Evolutionary conservation across 2,888 invertebrate species (phyloP).

Genomic region (Caenorhabditis uteleia): DNA sequence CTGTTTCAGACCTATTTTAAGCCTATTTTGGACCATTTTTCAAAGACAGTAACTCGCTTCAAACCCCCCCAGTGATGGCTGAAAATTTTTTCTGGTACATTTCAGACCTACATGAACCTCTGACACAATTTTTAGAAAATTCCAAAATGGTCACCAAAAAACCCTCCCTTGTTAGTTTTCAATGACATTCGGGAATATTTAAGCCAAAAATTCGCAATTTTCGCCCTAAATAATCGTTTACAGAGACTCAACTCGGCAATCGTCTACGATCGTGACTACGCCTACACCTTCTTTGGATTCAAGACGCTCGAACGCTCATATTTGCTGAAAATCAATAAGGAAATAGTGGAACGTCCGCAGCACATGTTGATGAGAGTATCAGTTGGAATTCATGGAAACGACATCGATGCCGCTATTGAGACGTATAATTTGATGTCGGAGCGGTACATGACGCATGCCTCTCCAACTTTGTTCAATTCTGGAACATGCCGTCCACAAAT

Average conservation of each 20-base stretch:
- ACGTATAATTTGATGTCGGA: slow-evolving; percentile 95
- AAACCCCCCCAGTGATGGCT: too few species aligned
- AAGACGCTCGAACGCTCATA: slow-evolving; percentile 96
- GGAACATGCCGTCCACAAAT: slow-evolving; percentile 87
- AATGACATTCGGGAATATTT: too few species aligned
- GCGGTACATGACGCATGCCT: slow-evolving; percentile 94
- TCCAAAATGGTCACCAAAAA: too few species aligned
- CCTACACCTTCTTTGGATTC: slow-evolving; percentile 98
- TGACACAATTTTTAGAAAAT: too few species aligned
- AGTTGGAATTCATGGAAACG: slow-evolving; percentile 92
- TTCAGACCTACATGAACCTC: too few species aligned
- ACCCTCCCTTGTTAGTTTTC: too few species aligned
- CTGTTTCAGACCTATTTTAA: too few species aligned
- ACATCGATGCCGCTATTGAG: slow-evolving; percentile 89
- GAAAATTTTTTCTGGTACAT: too few species aligned
- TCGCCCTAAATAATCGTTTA: slow-evolving; percentile 23
- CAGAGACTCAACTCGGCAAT: slow-evolving; percentile 87
- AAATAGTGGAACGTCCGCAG: slow-evolving; percentile 90
- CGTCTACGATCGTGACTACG: slow-evolving; percentile 94
- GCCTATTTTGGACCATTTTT: too few species aligned
- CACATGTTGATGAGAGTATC: slow-evolving; percentile 98
- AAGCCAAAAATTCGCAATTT: background rate
- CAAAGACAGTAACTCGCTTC: too few species aligned
- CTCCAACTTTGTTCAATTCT: slow-evolving; percentile 94
- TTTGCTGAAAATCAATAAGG: slow-evolving; percentile 84